A percentile compares a stretch with the other conserved stretches of the same genome.
phyloP scores from a whole-genome alignment of 92 coral and sea anemone species.

The Desmophyllum pertusum region DNA sequence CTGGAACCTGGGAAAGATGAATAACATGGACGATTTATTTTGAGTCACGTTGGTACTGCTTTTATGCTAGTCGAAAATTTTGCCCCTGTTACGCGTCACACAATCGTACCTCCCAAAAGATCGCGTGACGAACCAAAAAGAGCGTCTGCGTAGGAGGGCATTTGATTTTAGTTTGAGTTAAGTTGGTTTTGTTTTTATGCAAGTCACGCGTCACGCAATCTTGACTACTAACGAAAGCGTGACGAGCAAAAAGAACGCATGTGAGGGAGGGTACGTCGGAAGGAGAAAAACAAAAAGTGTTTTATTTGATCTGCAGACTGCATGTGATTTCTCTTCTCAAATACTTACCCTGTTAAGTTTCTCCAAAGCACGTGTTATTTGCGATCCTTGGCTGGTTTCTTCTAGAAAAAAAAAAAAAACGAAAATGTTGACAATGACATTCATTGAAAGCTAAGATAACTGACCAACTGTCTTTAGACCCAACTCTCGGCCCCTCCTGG shows the following conservation, averaged over 20 bases:
- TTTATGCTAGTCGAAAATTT: neutral
- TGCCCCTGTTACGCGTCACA: neutral
- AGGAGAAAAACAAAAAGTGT: neutral
- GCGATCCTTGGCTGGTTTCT: conserved; percentile 47
- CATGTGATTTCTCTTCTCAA: too few relatives aligned
- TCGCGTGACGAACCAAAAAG: neutral
- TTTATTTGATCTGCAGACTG: too few relatives aligned
- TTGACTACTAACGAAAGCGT: too few relatives aligned
- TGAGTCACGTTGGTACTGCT: neutral
- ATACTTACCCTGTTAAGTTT: conserved; percentile 58
- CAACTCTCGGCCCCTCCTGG: neutral
- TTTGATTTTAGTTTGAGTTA: neutral
- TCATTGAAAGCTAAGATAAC: neutral
- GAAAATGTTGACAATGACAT: neutral
- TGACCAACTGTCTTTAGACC: neutral
- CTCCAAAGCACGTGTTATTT: conserved; percentile 61
- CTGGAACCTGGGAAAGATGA: conserved; percentile 69
- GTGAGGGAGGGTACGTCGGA: too few relatives aligned
- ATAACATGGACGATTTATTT: neutral
- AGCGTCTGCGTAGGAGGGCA: neutral
- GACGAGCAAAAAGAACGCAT: too few relatives aligned
- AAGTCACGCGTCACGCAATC: too few relatives aligned
- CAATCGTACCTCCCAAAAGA: neutral
- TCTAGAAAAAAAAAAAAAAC: neutral
- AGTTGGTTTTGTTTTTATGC: too few relatives aligned